Evolutionary conservation across 2,888 invertebrate species (phyloP).

Genomic region (Molorchus minor): DNA sequence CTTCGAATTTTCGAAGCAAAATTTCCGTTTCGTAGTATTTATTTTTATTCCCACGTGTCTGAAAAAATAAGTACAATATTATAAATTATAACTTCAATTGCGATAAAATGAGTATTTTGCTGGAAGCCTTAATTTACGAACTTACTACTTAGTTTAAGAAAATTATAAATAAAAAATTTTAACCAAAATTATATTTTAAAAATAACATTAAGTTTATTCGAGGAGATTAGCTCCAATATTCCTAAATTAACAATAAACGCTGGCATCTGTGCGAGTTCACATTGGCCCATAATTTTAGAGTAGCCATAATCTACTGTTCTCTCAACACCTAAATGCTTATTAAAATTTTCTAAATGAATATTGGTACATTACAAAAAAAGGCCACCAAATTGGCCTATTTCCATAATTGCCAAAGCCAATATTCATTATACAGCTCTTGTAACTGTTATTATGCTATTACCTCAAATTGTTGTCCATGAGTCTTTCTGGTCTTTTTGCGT

Average conservation of each 20-base stretch:
- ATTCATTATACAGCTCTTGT: conserved; percentile 25
- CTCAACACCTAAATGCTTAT: conserved; percentile 14
- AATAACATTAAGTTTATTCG: no score
- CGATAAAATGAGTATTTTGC: no score
- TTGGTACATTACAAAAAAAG: conserved; percentile 22
- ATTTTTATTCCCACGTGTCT: no score
- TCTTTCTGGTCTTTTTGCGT: conserved; percentile 33
- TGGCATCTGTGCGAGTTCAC: not conserved
- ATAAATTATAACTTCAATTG: no score
- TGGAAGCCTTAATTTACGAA: no score
- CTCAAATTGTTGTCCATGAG: conserved; percentile 40
- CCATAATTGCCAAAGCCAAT: conserved; percentile 26
- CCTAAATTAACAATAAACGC: not conserved
- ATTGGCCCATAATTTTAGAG: conserved; percentile 16
- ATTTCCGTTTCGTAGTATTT: no score
- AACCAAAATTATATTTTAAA: no score
- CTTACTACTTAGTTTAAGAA: no score
- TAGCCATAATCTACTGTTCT: conserved; percentile 9
- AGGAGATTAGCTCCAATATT: not conserved
- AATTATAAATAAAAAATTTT: no score
- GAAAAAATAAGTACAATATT: no score
- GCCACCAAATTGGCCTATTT: conserved; percentile 25
- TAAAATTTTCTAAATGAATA: conserved; percentile 24
- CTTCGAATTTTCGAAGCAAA: no score
- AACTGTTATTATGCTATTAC: conserved; percentile 29